Evolutionary conservation across 2,888 invertebrate genomes (phyloP).

Genomic region (Drosophila setosimentum): DNA sequence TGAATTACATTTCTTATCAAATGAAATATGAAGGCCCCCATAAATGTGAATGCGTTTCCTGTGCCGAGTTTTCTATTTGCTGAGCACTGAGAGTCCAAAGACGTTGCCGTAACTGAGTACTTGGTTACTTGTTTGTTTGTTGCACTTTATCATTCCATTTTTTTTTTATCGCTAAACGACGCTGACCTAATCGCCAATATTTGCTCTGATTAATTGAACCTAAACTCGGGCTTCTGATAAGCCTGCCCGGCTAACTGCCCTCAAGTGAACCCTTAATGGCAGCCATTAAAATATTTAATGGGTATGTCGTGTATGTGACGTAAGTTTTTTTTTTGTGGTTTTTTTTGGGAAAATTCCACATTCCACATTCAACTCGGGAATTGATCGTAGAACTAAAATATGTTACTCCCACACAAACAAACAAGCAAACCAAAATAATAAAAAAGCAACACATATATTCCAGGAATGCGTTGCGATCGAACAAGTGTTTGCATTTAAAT

Average conservation of each 20-base stretch:
- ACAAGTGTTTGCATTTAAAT: slow-evolving; percentile 75
- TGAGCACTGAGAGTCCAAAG: neutral
- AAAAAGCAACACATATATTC: slow-evolving; percentile 29
- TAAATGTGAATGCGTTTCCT: slow-evolving; percentile 60
- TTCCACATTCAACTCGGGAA: neutral
- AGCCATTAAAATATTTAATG: slow-evolving; percentile 36
- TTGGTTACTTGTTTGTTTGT: neutral
- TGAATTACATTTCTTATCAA: slow-evolving; percentile 57
- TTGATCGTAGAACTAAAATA: neutral
- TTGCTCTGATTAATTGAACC: slow-evolving; percentile 59
- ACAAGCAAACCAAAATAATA: too few relatives aligned
- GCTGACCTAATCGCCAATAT: slow-evolving; percentile 78
- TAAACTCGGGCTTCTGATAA: slow-evolving; percentile 41
- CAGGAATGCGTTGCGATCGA: slow-evolving; percentile 39
- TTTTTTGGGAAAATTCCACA: slow-evolving; percentile 10
- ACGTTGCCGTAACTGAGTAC: slow-evolving; percentile 6
- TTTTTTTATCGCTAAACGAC: slow-evolving; percentile 55
- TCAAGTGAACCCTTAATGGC: slow-evolving; percentile 41
- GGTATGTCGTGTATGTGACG: slow-evolving; percentile 1
- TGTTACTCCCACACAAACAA: neutral
- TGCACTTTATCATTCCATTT: slow-evolving; percentile 27
- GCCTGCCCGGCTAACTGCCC: slow-evolving; percentile 33
- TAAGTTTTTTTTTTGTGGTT: slow-evolving; percentile 18
- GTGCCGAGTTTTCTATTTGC: slow-evolving; percentile 46
- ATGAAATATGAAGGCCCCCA: slow-evolving; percentile 50